A percentile compares a stretch with the other conserved stretches of the same genome.
phyloP scores from a whole-genome alignment of 2,888 invertebrate genomes.

The Brachyptera risi region DNA sequence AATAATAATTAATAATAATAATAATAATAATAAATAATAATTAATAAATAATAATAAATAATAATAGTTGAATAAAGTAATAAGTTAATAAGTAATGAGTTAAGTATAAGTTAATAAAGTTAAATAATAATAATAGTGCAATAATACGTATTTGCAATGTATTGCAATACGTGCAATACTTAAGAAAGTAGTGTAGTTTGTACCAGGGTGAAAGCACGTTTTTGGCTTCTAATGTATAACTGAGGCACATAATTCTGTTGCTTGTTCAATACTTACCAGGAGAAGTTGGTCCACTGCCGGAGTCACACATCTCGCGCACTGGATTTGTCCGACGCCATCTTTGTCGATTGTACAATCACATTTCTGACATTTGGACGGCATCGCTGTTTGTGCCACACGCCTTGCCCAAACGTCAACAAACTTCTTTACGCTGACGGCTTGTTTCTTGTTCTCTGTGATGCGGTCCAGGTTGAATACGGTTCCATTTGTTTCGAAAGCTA shows the following conservation, averaged over 20 bases:
- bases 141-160: too few relatives aligned
- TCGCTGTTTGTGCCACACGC: slow-evolving; percentile 40
- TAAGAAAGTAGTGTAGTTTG: too few relatives aligned
- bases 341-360: slow-evolving; percentile 45
- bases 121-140: too few relatives aligned
- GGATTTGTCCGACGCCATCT: slow-evolving; percentile 42
- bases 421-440: slow-evolving; percentile 37
- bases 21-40: too few relatives aligned
- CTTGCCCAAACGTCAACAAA: slow-evolving; percentile 43
- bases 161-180: too few relatives aligned
- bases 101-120: too few relatives aligned
- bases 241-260: not conserved
- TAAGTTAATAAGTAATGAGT: too few relatives aligned
- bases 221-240: too few relatives aligned
- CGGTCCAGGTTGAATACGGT: slow-evolving; percentile 41
- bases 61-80: too few relatives aligned
- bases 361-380: slow-evolving; percentile 44
- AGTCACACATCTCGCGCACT: slow-evolving; percentile 42
- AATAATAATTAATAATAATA: too few relatives aligned
- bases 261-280: slow-evolving; percentile 31
- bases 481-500: slow-evolving; percentile 45
- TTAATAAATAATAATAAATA: too few relatives aligned
- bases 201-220: not conserved
- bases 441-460: slow-evolving; percentile 37
- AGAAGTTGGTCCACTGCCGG: slow-evolving; percentile 39